phyloP scores from a whole-genome alignment of 2,797 vertebrate species.

The Arctocebus calabarensis region DNA sequence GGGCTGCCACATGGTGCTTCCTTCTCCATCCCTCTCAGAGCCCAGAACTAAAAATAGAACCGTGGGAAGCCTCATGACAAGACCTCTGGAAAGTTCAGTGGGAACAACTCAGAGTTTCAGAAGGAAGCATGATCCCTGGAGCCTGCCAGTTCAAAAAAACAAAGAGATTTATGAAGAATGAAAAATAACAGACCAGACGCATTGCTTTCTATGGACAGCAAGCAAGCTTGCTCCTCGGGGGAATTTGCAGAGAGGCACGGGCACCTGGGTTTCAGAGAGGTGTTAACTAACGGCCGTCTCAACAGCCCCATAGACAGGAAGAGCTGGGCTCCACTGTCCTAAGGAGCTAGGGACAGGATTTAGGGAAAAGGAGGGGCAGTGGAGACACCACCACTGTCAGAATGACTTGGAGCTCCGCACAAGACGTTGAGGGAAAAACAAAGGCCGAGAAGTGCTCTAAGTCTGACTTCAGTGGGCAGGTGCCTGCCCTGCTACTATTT shows the following conservation, averaged over 20 bases:
- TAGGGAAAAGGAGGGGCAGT: not conserved
- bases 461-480: too few relatives aligned
- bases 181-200: rapidly evolving
- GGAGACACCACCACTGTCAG: rapidly evolving
- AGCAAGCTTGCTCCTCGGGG: not conserved
- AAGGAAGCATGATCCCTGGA: not conserved
- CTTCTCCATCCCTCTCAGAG: not conserved
- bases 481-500: not conserved
- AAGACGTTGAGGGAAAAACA: not conserved
- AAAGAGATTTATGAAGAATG: not conserved
- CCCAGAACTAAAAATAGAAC: not conserved
- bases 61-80: not conserved
- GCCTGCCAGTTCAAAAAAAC: not conserved
- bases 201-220: not conserved
- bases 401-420: rapidly evolving
- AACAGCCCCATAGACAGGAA: not conserved
- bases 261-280: not conserved
- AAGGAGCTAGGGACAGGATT: not conserved
- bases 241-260: not conserved
- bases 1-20: not conserved
- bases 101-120: not conserved
- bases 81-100: not conserved
- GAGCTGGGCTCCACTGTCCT: not conserved
- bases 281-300: not conserved
- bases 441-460: not conserved